phyloP scores from a whole-genome alignment of 2,888 invertebrate genomes.

The Cerastis leucographa region DNA sequence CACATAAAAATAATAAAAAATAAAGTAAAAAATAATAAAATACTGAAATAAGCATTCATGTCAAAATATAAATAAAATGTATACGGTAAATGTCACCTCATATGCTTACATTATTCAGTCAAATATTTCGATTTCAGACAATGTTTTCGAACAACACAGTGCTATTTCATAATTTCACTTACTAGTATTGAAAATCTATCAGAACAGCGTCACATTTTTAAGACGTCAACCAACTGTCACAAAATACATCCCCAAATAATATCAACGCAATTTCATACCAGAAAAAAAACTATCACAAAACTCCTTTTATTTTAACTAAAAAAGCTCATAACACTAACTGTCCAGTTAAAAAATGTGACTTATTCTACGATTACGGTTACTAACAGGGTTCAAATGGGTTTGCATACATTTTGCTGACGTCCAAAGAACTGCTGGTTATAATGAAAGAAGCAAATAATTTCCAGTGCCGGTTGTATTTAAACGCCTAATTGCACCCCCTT shows the following conservation, averaged over 20 bases:
- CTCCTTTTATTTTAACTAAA: constrained; percentile 2
- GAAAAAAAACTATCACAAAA: constrained; percentile 3
- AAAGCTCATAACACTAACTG: constrained; percentile 27
- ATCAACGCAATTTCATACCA: not conserved
- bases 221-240: not conserved
- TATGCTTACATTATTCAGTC: no score
- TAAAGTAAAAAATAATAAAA: no score
- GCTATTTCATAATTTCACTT: not conserved
- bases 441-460: constrained; percentile 69
- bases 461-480: constrained; percentile 71
- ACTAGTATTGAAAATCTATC: not conserved
- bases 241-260: not conserved
- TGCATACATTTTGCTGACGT: constrained; percentile 52
- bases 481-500: constrained; percentile 74
- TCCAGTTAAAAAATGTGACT: constrained; percentile 44
- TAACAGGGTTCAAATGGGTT: constrained; percentile 51
- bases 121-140: not conserved
- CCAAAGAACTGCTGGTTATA: constrained; percentile 46
- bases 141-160: not conserved
- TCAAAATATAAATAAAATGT: no score
- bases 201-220: not conserved
- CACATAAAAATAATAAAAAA: no score
- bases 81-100: no score
- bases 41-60: no score
- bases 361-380: constrained; percentile 31